Evolutionary conservation across 2,888 invertebrate species (phyloP), one percentile per base, ranked within the genome.

Genomic region (Thecocarcelia acutangulata): DNA sequence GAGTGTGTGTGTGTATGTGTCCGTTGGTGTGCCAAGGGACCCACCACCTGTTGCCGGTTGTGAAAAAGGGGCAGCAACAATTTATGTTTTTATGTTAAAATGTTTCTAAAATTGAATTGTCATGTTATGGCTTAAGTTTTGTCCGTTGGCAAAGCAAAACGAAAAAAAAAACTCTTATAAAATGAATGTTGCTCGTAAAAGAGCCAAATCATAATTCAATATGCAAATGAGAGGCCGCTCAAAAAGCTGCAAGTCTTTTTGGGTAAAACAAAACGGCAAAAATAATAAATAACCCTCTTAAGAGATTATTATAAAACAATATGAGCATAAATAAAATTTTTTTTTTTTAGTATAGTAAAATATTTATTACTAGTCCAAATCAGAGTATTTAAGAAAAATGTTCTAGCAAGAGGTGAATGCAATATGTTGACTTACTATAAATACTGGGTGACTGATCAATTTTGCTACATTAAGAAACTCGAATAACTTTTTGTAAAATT

Each of bases 61-160:
- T 37, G 15, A 13, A 64, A 44, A 44, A 44, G 44, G 50, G 50
- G 42, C 72, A 59, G 4, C 50, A 40, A 42, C 48, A 52, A 40
- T 66, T 33, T 66, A 54, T 46, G 28, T 48, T 44, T 58, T 21
- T 21, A 58, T 48, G 48, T 21, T 13, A 70, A 68, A 68, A 59
- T n/a, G 17, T 21, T 17, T 28, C n/a, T 33, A 68, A 76, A 74
- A 72, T 76, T 80, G 76, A 68, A 72, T 72, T 80, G 66, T 80
- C 80, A 80, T 80, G 72, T 61, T 80, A 28, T 17, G 28, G 44
- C 12, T 70, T 48, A 59, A 66, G 44, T 64, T 73, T 69, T 17
- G 13, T 21, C 17, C 17, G 3, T 28, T 28, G 3, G 28, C 28
- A 3, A 28, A 6, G n/a, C n/a, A n/a, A n/a, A n/a, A 24, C 24